These are phyloP conservation scores for Sakesphorus luctuosus DNA, from an alignment of 2,113 vertebrate species.

Conservation along the genomic window DNA sequence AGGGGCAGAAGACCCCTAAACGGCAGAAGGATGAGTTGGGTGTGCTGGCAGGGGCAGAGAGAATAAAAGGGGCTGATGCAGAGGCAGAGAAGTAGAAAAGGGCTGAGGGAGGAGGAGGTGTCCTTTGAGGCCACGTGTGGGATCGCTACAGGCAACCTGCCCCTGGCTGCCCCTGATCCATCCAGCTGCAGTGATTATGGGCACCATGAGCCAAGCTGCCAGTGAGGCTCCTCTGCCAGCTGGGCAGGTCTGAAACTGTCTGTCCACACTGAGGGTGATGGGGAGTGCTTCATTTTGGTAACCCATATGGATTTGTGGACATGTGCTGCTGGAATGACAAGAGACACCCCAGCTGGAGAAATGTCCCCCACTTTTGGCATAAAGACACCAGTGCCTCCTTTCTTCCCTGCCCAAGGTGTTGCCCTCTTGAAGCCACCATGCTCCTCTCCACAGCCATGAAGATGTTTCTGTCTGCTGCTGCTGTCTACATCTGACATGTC, in stretches of 20 bases:
- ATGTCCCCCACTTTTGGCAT: background rate
- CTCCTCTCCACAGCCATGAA: background rate
- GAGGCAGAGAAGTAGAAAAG: background rate
- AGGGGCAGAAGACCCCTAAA: background rate
- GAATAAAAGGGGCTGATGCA: background rate
- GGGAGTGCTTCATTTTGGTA: background rate
- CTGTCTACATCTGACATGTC: background rate
- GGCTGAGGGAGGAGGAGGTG: background rate
- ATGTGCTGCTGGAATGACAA: background rate
- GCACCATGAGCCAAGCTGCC: background rate
- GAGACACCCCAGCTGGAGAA: background rate
- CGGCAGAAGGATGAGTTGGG: background rate
- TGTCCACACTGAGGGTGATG: background rate
- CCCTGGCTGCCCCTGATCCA: too few relatives aligned
- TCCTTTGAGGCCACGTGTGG: rapidly evolving
- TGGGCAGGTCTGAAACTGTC: background rate
- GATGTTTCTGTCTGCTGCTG: background rate
- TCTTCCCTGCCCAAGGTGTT: background rate
- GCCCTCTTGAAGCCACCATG: background rate
- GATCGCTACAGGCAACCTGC: background rate
- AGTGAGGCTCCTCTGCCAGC: background rate
- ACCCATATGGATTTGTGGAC: background rate
- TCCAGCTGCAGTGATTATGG: rapidly evolving
- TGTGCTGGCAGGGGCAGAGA: background rate
- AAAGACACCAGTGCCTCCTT: background rate